Evolutionary conservation across 2,113 vertebrate species (phyloP).

Genomic region (Tricholaema leucomelas): DNA sequence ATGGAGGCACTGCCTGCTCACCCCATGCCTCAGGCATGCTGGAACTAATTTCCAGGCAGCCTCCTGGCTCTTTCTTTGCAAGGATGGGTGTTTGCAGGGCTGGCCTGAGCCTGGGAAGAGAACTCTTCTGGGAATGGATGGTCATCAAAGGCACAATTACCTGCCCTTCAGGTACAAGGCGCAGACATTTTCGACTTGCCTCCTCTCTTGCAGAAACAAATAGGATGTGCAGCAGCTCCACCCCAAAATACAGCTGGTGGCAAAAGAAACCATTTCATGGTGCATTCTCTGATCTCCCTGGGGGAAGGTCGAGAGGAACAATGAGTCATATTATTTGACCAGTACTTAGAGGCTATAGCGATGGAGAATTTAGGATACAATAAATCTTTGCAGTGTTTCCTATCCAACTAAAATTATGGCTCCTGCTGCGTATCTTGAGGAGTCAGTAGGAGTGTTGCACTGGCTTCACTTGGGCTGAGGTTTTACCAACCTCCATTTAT

Average conservation of each 20-base stretch:
- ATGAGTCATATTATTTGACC: conserved; percentile 18
- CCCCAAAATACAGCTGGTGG: background rate
- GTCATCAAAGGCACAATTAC: background rate
- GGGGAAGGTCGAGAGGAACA: conserved; percentile 17
- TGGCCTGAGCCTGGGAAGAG: accelerated
- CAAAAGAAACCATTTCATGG: background rate
- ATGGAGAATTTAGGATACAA: conserved; percentile 18
- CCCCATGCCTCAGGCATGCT: accelerated
- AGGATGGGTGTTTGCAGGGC: accelerated
- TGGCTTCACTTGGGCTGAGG: background rate
- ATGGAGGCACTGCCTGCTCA: background rate
- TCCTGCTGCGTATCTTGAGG: background rate
- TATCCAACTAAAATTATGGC: conserved; percentile 19
- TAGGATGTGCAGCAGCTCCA: background rate
- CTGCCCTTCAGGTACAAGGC: background rate
- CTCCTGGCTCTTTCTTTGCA: background rate
- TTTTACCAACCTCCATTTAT: conserved; percentile 6
- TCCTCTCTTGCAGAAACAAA: background rate
- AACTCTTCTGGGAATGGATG: background rate
- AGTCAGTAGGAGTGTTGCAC: background rate
- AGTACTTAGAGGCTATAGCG: background rate
- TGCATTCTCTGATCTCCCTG: background rate
- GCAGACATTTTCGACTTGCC: background rate
- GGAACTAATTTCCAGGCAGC: background rate
- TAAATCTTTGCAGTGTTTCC: conserved; percentile 19